Conservation (phyloP, 2,113 vertebrate species). For the Bettongia penicillata region DNA sequence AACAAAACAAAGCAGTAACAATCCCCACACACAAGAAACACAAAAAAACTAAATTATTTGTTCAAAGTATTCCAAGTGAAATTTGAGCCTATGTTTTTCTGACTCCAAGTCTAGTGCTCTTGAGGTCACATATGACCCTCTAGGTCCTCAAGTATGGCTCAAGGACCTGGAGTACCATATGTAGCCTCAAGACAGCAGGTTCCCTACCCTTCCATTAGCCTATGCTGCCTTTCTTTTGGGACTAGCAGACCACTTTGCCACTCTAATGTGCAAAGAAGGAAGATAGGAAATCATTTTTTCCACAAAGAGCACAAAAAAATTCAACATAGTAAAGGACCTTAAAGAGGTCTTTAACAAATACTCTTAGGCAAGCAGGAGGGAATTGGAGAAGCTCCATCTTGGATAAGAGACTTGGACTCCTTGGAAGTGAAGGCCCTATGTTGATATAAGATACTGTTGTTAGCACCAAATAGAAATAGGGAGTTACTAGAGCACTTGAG, state of each 20-base stretch:
- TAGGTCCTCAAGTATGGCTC: too few species aligned
- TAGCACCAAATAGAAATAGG: not conserved
- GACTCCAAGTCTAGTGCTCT: not conserved
- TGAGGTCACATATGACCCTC: too few species aligned
- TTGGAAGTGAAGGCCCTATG: not conserved
- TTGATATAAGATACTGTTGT: not conserved
- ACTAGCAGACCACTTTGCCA: not conserved
- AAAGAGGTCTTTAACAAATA: not conserved
- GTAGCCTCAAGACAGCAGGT: too few species aligned
- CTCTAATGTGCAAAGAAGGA: conserved; percentile 23
- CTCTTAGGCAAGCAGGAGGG: not conserved
- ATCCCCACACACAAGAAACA: not conserved
- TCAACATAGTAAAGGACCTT: not conserved
- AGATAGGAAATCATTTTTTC: not conserved
- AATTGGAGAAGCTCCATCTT: not conserved
- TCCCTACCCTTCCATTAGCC: too few species aligned
- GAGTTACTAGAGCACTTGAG: not conserved
- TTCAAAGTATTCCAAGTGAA: not conserved
- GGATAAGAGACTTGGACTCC: not conserved
- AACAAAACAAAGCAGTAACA: not conserved
- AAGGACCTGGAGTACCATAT: too few species aligned
- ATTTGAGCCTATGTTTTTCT: not conserved
- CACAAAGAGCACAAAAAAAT: conserved; percentile 47
- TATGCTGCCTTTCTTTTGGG: not conserved
- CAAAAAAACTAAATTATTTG: not conserved